Evolutionary conservation across 2,888 invertebrate genomes (phyloP).

Genomic region (Trichopria drosophilae): DNA sequence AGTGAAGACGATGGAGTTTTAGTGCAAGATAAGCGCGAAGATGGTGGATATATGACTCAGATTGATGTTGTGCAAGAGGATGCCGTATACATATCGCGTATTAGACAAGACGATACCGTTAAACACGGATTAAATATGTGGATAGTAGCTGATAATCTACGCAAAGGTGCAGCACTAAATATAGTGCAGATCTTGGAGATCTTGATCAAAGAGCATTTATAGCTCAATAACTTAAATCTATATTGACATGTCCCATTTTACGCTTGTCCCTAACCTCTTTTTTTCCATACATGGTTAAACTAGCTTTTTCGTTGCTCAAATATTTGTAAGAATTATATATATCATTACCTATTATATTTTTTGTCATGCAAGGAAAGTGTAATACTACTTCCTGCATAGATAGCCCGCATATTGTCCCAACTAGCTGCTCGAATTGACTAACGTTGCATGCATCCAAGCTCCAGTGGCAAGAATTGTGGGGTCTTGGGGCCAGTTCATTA

Average conservation of each 20-base stretch:
- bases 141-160: too few relatives aligned
- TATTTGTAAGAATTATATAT: conserved; percentile 15
- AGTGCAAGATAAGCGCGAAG: conserved; percentile 6
- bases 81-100: conserved; percentile 17
- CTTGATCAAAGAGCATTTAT: too few relatives aligned
- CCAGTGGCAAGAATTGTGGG: conserved; percentile 16
- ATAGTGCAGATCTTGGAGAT: too few relatives aligned
- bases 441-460: conserved; percentile 17
- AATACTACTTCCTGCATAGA: conserved; percentile 17
- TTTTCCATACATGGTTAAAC: conserved; percentile 16
- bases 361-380: conserved; percentile 15
- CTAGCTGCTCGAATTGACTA: conserved; percentile 15
- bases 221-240: conserved; percentile 17
- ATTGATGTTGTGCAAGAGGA: conserved; percentile 13
- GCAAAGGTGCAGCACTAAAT: too few relatives aligned
- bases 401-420: conserved; percentile 16
- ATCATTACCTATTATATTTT: conserved; percentile 17
- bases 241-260: conserved; percentile 17
- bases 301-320: conserved; percentile 17
- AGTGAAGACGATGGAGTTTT: conserved; percentile 15
- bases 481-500: conserved; percentile 15
- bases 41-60: conserved; percentile 10
- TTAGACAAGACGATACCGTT: conserved; percentile 9
- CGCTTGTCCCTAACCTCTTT: conserved; percentile 16
- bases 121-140: conserved; percentile 13